These are phyloP conservation scores for Watersipora subatra DNA, from an alignment of 1,140 invertebrate genomes.

Conservation along the genomic window DNA sequence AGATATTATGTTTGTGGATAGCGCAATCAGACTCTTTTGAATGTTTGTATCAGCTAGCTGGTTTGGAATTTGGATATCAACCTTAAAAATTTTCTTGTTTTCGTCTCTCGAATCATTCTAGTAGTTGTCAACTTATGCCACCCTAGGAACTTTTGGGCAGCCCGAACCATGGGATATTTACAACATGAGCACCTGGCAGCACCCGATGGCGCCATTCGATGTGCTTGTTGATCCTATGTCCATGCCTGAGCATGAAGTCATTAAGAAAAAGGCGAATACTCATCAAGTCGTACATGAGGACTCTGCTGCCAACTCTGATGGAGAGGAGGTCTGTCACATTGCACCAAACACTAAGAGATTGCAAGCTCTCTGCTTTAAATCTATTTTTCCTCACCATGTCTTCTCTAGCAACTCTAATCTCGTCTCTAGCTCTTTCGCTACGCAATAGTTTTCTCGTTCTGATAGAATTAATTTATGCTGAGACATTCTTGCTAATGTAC, in stretches of 20 bases:
- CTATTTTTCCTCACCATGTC: neutral
- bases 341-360: neutral
- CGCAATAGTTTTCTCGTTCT: constrained; percentile 17
- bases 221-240: constrained; percentile 38
- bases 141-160: constrained; percentile 37
- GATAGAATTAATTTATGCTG: constrained; percentile 17
- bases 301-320: neutral
- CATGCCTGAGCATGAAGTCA: constrained; percentile 31
- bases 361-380: constrained; percentile 8
- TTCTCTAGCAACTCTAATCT: neutral
- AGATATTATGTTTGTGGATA: neutral
- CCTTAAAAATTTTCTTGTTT: no score
- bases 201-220: constrained; percentile 40
- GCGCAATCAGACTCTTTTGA: neutral
- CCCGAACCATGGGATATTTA: constrained; percentile 36
- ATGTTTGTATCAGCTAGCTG: neutral
- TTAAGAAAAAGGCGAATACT: constrained; percentile 21
- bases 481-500: neutral
- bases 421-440: constrained; percentile 2
- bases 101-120: no score
- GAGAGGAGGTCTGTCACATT: constrained; percentile 2
- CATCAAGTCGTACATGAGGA: constrained; percentile 23
- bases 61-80: no score
- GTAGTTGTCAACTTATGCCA: no score
- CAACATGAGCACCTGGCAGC: constrained; percentile 29